These are phyloP conservation scores for Drosophila ficusphila DNA, from an alignment of 1,140 invertebrate genomes.

Conservation along the genomic window DNA sequence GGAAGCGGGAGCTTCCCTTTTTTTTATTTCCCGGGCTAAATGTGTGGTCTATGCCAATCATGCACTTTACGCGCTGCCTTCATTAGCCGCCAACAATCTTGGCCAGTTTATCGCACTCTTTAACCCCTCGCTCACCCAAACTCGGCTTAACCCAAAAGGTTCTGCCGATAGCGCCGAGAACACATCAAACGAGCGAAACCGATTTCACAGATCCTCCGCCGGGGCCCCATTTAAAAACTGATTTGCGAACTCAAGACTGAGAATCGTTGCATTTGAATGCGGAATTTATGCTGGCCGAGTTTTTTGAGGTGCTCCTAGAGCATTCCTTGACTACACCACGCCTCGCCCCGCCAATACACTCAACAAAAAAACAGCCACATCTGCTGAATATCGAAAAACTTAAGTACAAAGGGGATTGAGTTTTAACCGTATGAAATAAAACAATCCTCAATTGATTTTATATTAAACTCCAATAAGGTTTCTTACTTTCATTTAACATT, in stretches of 20 bases:
- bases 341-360: slow-evolving; percentile 10
- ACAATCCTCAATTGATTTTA: no score
- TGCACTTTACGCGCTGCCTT: slow-evolving; percentile 76
- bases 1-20: slow-evolving; percentile 52
- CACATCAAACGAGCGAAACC: slow-evolving; percentile 34
- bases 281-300: slow-evolving; percentile 57
- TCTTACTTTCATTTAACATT: no score
- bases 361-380: background rate
- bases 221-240: slow-evolving; percentile 71
- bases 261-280: slow-evolving; percentile 50
- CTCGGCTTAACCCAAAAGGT: slow-evolving; percentile 12
- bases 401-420: no score
- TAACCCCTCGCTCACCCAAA: background rate
- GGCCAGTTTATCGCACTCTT: slow-evolving; percentile 50
- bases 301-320: slow-evolving; percentile 20
- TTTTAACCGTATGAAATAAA: no score
- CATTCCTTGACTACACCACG: slow-evolving; percentile 2
- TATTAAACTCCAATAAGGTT: no score
- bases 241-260: slow-evolving; percentile 51
- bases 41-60: slow-evolving; percentile 82
- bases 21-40: slow-evolving; percentile 12
- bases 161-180: slow-evolving; percentile 32
- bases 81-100: slow-evolving; percentile 64
- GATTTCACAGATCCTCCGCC: slow-evolving; percentile 3
- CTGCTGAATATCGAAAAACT: no score